phyloP scores from a whole-genome alignment of 2,113 vertebrate genomes.

The Bos javanicus region DNA sequence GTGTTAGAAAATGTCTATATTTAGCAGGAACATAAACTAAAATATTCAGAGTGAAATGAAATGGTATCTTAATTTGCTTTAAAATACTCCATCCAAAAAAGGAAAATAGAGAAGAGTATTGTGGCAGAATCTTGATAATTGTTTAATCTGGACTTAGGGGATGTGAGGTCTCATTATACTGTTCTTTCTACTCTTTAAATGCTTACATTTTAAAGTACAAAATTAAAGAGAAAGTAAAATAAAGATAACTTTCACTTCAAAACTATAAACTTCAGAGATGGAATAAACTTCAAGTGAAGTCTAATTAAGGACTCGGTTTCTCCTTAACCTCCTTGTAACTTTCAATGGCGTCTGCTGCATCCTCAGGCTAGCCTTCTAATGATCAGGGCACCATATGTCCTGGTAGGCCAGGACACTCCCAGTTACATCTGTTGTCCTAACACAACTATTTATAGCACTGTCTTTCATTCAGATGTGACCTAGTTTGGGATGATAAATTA shows the following conservation, averaged over 20 bases:
- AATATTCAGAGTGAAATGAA: not conserved
- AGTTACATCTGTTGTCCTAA: not conserved
- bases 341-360: not conserved
- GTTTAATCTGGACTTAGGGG: not conserved
- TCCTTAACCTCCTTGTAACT: not conserved
- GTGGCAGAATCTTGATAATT: not conserved
- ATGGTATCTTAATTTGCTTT: not conserved
- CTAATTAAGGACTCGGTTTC: not conserved
- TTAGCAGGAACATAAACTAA: not conserved
- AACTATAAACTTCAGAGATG: not conserved
- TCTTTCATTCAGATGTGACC: not conserved
- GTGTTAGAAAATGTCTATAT: not conserved
- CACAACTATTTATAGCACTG: not conserved
- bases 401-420: not conserved
- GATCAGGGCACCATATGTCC: not conserved
- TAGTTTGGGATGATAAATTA: conserved; percentile 14
- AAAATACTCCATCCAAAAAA: not conserved
- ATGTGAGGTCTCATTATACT: not conserved
- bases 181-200: not conserved
- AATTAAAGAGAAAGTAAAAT: not conserved
- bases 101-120: not conserved
- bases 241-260: not conserved
- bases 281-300: not conserved
- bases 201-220: not conserved
- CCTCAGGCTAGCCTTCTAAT: not conserved